Conservation (phyloP, 2,113 vertebrate genomes). For the Scatophagus argus region DNA sequence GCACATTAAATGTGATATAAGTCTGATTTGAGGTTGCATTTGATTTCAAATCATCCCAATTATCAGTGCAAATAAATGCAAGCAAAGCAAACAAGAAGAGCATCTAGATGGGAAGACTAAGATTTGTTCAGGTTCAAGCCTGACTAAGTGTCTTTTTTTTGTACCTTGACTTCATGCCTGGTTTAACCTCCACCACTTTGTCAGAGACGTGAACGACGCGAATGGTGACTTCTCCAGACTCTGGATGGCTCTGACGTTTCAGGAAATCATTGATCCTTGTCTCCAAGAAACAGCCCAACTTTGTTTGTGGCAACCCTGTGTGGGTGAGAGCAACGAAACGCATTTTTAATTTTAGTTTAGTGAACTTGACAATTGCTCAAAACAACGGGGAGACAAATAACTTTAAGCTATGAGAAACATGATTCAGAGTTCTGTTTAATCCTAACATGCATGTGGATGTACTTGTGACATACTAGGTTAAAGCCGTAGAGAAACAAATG, state of each 20-base stretch:
- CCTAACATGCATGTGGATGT: not conserved
- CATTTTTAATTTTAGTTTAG: not conserved
- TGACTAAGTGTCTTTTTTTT: not conserved
- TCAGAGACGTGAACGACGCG: constrained; percentile 97
- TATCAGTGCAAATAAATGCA: not conserved
- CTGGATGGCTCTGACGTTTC: constrained; percentile 90
- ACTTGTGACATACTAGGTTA: not conserved
- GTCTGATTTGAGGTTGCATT: not conserved
- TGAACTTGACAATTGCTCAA: not conserved
- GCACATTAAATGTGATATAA: not conserved
- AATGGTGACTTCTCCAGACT: constrained; percentile 94
- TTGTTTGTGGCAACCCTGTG: constrained; percentile 94
- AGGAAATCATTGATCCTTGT: constrained; percentile 94
- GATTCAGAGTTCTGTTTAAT: not conserved
- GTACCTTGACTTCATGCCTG: constrained; percentile 99
- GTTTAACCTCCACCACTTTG: constrained; percentile 98
- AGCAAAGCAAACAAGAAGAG: not conserved
- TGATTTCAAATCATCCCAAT: not conserved
- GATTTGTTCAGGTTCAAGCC: not conserved
- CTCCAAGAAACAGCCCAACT: constrained; percentile 92
- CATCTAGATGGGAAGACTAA: not conserved
- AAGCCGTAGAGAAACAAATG: not conserved
- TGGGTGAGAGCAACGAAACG: not conserved
- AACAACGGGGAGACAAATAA: not conserved
- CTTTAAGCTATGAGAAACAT: not conserved